These are phyloP conservation scores for Solea senegalensis DNA, from an alignment of 2,113 vertebrate species.

Conservation along the genomic window DNA sequence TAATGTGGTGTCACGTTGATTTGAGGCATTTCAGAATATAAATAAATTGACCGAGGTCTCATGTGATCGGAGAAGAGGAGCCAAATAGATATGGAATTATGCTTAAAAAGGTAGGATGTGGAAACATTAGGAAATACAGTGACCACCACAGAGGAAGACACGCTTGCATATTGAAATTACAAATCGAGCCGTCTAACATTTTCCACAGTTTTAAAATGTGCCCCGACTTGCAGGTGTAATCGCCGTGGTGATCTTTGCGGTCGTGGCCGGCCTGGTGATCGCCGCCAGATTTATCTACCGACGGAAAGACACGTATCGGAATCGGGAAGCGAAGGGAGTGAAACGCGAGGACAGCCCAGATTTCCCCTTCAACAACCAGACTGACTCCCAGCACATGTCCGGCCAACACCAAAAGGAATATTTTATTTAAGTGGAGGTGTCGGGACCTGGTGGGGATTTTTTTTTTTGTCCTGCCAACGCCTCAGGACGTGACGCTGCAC, in stretches of 20 bases:
- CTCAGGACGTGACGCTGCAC: slow-evolving; percentile 51
- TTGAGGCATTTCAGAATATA: slow-evolving; percentile 21
- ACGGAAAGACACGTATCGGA: slow-evolving; percentile 87
- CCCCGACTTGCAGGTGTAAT: slow-evolving; percentile 85
- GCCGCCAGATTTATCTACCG: slow-evolving; percentile 85
- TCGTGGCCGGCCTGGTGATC: slow-evolving; percentile 84
- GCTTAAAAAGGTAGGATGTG: too few relatives aligned
- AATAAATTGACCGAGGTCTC: slow-evolving; percentile 43
- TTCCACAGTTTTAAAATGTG: not conserved
- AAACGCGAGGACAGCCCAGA: slow-evolving; percentile 87
- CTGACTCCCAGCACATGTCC: slow-evolving; percentile 82
- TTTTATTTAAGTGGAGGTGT: slow-evolving; percentile 84
- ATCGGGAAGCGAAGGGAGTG: slow-evolving; percentile 85
- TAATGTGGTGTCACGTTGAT: slow-evolving; percentile 67
- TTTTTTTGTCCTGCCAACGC: slow-evolving; percentile 9
- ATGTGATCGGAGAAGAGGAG: slow-evolving; percentile 18
- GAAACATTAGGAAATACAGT: not conserved
- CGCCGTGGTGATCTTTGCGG: slow-evolving; percentile 90
- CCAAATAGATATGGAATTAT: slow-evolving; percentile 15
- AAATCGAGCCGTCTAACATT: too few relatives aligned
- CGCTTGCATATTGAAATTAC: too few relatives aligned
- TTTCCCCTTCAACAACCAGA: slow-evolving; percentile 86
- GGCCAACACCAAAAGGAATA: slow-evolving; percentile 92
- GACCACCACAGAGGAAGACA: not conserved
- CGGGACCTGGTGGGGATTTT: not conserved